phyloP scores from a whole-genome alignment of 2,113 vertebrate genomes.

The Platysteira castanea region DNA sequence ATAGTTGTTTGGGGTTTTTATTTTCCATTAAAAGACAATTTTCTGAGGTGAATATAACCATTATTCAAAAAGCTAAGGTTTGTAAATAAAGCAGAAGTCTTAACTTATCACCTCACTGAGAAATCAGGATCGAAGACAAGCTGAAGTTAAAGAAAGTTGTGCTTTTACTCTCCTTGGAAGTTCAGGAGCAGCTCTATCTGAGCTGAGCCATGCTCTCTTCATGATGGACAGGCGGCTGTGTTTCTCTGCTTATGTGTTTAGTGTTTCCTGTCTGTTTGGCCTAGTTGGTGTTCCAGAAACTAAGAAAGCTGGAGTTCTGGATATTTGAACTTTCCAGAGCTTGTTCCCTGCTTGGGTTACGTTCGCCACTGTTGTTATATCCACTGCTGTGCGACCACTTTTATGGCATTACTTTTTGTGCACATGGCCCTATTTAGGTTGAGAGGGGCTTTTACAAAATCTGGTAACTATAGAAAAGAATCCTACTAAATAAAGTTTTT shows the following conservation, averaged over 20 bases:
- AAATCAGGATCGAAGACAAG: neutral
- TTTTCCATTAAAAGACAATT: neutral
- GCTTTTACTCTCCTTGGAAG: neutral
- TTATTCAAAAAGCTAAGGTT: neutral
- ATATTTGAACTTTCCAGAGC: neutral
- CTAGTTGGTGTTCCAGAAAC: fast-evolving
- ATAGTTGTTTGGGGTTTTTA: neutral
- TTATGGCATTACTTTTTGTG: neutral
- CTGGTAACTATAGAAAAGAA: neutral
- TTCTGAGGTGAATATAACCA: neutral
- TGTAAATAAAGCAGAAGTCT: neutral
- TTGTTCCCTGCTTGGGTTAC: neutral
- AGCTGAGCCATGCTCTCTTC: neutral
- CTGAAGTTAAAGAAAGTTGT: neutral
- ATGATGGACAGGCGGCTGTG: neutral
- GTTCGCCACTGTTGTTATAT: neutral
- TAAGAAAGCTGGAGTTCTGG: neutral
- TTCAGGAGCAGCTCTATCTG: neutral
- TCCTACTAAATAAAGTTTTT: neutral
- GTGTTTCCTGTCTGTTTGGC: neutral
- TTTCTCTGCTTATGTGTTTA: neutral
- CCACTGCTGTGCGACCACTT: neutral
- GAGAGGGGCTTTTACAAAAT: neutral
- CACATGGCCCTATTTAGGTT: neutral
- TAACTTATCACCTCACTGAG: neutral